Base-by-base conservation (phyloP, 1,140 invertebrate species). In the Nasonia giraulti region DNA sequence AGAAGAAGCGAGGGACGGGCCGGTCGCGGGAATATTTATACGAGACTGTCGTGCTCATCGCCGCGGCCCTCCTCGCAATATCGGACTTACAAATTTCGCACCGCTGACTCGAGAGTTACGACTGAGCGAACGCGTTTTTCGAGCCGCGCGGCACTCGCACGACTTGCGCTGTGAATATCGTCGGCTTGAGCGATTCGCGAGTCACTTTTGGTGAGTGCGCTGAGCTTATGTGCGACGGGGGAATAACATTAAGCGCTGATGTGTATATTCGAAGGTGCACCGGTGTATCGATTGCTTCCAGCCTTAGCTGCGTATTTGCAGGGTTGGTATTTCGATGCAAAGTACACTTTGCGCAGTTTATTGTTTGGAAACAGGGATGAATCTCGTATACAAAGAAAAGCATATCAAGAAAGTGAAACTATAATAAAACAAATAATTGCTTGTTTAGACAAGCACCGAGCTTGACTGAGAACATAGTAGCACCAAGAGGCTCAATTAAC, bases 21-120 rank as follows among this genome's bases (percentile, higher is more conserved):
- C 27, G 55, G 81, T 71, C 31, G 44, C 80, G 44, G 62, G 75
- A 77, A 83, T 83, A 83, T 83, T 83, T 83, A 83, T 83, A 83
- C 23, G 82, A 10, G n/a, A n/a, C 69, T 74, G 71, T 50, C 50
- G 80, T 71, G 80, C 44, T 47, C 44, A 23, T 7, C 33, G 33
- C 5, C 33, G 33, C 55, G 69, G 27, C 47, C 69, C 55, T 20
- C 55, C 17, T 73, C 20, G 68, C 5, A 80, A 71, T 71, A 80
- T 82, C 69, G 80, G 71, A 82, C 69, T 73, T 50, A 12, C 69
- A 74, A 81, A 81, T 81, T 81, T 44, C 68, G 68, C 10, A 8
- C 68, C 68, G 55, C 4, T n/a, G 47, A 27, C 69, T 68, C 20
- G 10, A 44, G 79, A 81, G 23, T 69, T 73, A 81, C 68, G 44